Conservation (phyloP, 2,113 vertebrate species). For the Caracal caracal region DNA sequence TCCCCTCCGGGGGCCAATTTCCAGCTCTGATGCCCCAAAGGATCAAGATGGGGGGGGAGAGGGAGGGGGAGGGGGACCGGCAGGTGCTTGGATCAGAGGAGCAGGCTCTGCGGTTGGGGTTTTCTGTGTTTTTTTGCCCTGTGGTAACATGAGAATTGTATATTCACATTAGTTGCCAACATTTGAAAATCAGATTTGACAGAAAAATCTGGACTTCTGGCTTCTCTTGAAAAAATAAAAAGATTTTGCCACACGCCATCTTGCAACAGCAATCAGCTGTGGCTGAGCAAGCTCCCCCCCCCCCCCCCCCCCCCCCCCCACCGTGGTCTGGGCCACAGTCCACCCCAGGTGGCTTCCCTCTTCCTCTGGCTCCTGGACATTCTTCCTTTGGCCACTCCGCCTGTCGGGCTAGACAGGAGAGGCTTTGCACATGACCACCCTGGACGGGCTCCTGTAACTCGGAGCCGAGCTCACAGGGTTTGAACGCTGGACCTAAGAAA, state of each 20-base stretch:
- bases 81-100: not conserved
- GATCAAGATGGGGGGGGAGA: not conserved
- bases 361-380: rapidly evolving
- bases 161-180: not conserved
- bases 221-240: conserved; percentile 35
- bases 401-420: rapidly evolving
- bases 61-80: not conserved
- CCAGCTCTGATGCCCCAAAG: not conserved
- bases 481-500: not conserved
- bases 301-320: not conserved
- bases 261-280: rapidly evolving
- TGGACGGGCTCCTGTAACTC: rapidly evolving
- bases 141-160: not conserved
- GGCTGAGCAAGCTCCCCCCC: not conserved
- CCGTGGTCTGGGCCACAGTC: rapidly evolving
- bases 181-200: conserved; percentile 1
- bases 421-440: rapidly evolving
- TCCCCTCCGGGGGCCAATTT: not conserved
- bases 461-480: not conserved
- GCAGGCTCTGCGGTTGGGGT: rapidly evolving
- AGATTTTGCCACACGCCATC: not conserved
- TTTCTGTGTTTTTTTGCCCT: not conserved
- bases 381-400: rapidly evolving
- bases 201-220: conserved; percentile 24
- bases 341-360: not conserved